These are phyloP conservation scores for Hippocampus mohnikei DNA, from an alignment of 2,113 vertebrate genomes.

Conservation along the genomic window DNA sequence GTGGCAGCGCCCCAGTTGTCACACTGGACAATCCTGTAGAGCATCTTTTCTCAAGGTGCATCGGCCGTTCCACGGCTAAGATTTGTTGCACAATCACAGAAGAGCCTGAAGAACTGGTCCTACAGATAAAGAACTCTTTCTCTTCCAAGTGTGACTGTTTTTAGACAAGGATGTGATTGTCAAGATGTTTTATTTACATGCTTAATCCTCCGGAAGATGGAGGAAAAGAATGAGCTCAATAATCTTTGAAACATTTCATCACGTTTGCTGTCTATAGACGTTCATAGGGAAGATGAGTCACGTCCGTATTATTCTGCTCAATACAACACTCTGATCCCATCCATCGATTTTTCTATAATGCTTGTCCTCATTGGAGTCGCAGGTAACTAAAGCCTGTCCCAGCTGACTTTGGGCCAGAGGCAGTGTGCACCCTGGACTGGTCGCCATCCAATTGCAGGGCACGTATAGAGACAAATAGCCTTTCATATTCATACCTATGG, in stretches of 20 bases:
- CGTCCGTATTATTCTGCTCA: background rate
- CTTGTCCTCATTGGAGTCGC: background rate
- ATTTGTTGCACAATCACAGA: conserved; percentile 69
- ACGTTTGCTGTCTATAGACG: no score
- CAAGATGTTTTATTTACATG: background rate
- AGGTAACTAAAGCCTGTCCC: no score
- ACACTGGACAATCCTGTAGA: conserved; percentile 70
- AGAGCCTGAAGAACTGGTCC: conserved; percentile 60
- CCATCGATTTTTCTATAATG: background rate
- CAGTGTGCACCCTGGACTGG: background rate
- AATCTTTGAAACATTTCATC: background rate
- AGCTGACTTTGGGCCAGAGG: no score
- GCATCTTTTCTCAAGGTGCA: conserved; percentile 53
- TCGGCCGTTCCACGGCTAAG: conserved; percentile 47
- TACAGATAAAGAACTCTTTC: conserved; percentile 35
- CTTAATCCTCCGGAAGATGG: background rate
- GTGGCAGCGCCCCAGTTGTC: conserved; percentile 30
- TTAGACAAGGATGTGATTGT: conserved; percentile 36
- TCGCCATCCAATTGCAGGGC: background rate
- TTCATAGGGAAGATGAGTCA: no score
- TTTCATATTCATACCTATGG: background rate
- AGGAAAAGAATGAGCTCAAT: background rate
- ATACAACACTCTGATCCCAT: background rate
- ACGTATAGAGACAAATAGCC: background rate
- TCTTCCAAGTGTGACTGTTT: conserved; percentile 31